Evolutionary conservation across 1,140 invertebrate species (phyloP).

Genomic region (Cardiocondyla obscurior): DNA sequence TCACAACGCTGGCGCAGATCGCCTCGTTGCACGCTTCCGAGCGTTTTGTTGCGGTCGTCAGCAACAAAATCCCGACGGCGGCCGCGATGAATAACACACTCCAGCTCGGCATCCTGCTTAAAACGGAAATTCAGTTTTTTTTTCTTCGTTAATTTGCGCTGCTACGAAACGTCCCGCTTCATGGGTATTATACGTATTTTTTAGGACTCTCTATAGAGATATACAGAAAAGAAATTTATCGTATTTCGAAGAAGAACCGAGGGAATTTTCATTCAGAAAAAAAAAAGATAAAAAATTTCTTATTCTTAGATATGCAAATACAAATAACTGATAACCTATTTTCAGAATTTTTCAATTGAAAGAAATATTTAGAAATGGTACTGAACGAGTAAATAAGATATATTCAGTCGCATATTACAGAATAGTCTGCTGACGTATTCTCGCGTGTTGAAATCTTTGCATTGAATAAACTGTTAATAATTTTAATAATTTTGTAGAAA

Average conservation of each 20-base stretch:
- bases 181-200: background rate
- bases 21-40: slow-evolving; percentile 91
- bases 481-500: background rate
- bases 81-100: slow-evolving; percentile 57
- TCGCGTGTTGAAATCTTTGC: background rate
- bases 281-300: background rate
- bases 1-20: slow-evolving; percentile 96
- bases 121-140: background rate
- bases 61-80: slow-evolving; percentile 65
- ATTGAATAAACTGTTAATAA: background rate
- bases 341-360: background rate
- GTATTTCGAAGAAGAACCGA: background rate
- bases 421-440: background rate
- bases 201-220: too few species aligned
- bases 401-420: background rate
- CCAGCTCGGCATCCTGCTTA: slow-evolving; percentile 75
- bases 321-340: background rate
- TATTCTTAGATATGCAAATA: too few species aligned
- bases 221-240: too few species aligned
- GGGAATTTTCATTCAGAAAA: background rate
- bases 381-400: background rate
- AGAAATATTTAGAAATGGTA: background rate
- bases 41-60: slow-evolving; percentile 58
- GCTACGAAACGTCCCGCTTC: background rate
- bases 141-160: background rate